Conservation (phyloP, 1,140 invertebrate genomes). For the Eumeta japonica region DNA sequence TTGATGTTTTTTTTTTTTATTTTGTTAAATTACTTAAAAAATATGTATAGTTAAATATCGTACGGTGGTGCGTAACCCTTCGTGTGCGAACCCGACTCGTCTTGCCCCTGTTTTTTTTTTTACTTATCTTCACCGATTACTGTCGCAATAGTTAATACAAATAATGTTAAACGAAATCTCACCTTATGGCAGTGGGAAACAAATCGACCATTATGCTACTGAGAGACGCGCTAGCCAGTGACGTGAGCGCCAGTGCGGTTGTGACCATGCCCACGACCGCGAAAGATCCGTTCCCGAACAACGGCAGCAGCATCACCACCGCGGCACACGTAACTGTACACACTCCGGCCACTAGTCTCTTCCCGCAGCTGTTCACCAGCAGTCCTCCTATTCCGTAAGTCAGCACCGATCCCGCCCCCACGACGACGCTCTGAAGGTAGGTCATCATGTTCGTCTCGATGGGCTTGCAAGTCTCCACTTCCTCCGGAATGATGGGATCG, state of each 20-base stretch:
- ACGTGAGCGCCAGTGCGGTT: constrained; percentile 57
- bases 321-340: constrained; percentile 42
- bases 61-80: no score
- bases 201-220: constrained; percentile 59
- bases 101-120: no score
- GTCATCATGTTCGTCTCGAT: constrained; percentile 49
- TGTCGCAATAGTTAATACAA: no score
- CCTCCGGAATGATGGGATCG: not conserved
- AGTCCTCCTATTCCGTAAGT: constrained; percentile 50
- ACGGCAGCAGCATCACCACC: constrained; percentile 36
- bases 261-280: constrained; percentile 50
- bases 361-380: constrained; percentile 44
- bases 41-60: no score
- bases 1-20: no score
- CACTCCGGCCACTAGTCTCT: constrained; percentile 44
- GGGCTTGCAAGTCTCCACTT: constrained; percentile 19
- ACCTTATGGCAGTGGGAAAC: constrained; percentile 61
- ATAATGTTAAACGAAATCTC: no score
- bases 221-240: constrained; percentile 51
- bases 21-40: no score
- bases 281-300: constrained; percentile 38
- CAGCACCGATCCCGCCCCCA: constrained; percentile 50
- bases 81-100: no score
- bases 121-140: no score
- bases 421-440: constrained; percentile 58